Conservation (phyloP, 2,113 vertebrate genomes). For the Odobenus rosmarus region DNA sequence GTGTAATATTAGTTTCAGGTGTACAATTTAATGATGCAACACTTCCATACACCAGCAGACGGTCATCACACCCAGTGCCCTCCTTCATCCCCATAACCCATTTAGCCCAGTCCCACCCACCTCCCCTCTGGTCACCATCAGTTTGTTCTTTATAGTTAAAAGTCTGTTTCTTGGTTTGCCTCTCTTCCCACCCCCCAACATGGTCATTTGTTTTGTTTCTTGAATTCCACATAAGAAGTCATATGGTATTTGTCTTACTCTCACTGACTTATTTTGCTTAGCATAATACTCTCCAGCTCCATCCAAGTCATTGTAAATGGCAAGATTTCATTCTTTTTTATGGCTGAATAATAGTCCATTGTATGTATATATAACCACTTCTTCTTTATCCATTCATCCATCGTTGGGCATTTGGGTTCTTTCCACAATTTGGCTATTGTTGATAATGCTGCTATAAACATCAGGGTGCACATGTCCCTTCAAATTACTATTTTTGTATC, state of each 20-base stretch:
- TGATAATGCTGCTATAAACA: background rate
- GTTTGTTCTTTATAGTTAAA: no score
- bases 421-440: background rate
- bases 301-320: background rate
- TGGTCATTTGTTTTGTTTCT: background rate
- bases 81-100: background rate
- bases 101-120: no score
- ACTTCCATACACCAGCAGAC: background rate
- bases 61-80: background rate
- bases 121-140: no score
- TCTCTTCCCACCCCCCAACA: no score
- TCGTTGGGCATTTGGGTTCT: background rate
- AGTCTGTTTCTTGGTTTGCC: no score
- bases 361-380: background rate
- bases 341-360: background rate
- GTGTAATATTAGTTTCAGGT: background rate
- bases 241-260: background rate
- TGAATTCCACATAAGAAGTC: background rate
- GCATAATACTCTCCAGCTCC: background rate
- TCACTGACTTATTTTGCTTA: background rate
- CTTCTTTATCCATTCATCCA: background rate
- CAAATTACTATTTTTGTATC: background rate
- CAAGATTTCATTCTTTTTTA: background rate
- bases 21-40: background rate
- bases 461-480: background rate